Percentiles rank a stretch among this genome's conserved stretches.
Evolutionary conservation across 2,797 vertebrate species (phyloP).

Genomic region (Nyctibius grandis): DNA sequence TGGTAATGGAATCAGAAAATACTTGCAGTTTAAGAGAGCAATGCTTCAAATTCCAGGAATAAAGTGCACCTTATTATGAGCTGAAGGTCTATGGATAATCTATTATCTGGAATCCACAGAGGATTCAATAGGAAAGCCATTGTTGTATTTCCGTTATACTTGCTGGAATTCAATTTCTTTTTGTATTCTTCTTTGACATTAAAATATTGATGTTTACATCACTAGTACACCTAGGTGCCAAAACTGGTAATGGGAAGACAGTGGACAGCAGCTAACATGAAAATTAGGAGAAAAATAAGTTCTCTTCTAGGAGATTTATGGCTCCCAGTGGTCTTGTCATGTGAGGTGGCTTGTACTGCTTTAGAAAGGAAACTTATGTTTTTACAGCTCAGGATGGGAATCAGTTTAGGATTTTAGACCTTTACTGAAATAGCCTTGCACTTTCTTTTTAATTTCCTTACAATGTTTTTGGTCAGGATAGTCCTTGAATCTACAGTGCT

Average conservation of each 20-base stretch:
- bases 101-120: conserved; percentile 58
- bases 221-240: not conserved
- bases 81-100: conserved; percentile 59
- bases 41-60: conserved; percentile 23
- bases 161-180: conserved; percentile 50
- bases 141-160: conserved; percentile 15
- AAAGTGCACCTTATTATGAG: conserved; percentile 42
- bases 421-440: not conserved
- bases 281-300: conserved; percentile 15
- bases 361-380: not conserved
- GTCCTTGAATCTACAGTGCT: not conserved
- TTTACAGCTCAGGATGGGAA: not conserved
- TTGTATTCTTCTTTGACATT: conserved; percentile 34
- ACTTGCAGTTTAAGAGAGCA: conserved; percentile 39
- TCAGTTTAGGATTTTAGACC: not conserved
- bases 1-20: conserved; percentile 17
- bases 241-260: not conserved
- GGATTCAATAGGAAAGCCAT: conserved; percentile 26
- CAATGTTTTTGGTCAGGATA: not conserved
- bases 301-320: not conserved
- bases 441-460: not conserved
- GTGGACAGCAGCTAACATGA: conserved; percentile 8
- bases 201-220: conserved; percentile 65
- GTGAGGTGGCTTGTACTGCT: not conserved
- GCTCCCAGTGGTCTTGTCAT: not conserved